Conservation (phyloP, 2,888 invertebrate genomes). For the Drosophila mimica region DNA sequence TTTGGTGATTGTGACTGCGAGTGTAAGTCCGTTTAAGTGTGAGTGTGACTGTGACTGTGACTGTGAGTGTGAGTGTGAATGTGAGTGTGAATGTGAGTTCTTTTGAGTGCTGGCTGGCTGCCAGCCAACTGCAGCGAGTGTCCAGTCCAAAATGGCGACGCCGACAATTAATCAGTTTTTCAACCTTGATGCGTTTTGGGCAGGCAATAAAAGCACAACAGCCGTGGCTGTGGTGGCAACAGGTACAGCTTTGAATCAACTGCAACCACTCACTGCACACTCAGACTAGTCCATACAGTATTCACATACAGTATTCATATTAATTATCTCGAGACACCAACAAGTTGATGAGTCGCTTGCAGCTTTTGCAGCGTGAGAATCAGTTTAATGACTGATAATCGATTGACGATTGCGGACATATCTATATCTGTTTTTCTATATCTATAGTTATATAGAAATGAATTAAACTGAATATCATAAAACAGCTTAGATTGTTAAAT, state of each 20-base stretch:
- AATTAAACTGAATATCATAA: neutral
- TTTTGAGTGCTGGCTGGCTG: conserved; percentile 7
- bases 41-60: neutral
- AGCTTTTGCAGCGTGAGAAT: conserved; percentile 19
- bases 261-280: conserved; percentile 34
- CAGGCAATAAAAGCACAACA: conserved; percentile 46
- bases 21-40: neutral
- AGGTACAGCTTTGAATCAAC: conserved; percentile 15
- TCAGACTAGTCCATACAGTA: conserved; percentile 7
- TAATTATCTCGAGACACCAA: conserved; percentile 37
- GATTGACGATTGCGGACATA: neutral
- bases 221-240: conserved; percentile 10
- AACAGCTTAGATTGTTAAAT: neutral
- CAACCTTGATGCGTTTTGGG: conserved; percentile 35
- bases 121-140: conserved; percentile 30
- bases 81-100: conserved; percentile 4
- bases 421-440: no score
- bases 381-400: conserved; percentile 9
- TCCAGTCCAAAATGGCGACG: conserved; percentile 37
- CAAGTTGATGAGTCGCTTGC: conserved; percentile 9
- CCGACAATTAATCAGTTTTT: conserved; percentile 65
- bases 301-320: conserved; percentile 22
- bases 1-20: neutral
- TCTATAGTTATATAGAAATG: neutral
- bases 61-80: neutral